Evolutionary conservation across 2,797 vertebrate species (phyloP), one percentile per base, ranked within the genome.

Genomic region (Ataeniobius toweri): DNA sequence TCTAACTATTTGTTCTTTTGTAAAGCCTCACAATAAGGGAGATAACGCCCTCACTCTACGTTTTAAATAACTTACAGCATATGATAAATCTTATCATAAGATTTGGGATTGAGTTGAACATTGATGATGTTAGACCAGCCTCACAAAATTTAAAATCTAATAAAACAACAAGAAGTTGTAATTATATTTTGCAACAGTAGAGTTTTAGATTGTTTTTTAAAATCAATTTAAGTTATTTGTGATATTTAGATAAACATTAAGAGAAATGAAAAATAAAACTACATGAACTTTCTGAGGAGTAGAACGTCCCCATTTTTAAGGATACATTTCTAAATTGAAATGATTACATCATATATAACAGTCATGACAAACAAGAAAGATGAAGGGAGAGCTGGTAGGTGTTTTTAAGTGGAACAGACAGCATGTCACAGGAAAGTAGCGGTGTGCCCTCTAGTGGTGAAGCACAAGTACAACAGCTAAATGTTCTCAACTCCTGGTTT

Each of bases 401-500:
- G 48, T 75, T 71, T 82, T 39, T 65, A 39, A 71, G 77, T 51
- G 55, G 68, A 68, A 69, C 0, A 3, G 72, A 75, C 82, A 75
- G 82, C 82, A 84, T 87, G 72, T 88, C 89, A 92, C 83, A 83
- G 72, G 81, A 65, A 87, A 91, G 94, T 89, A 86, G 80, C 71
- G 91, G 91, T 87, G 90, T 95, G 94, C 92, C 79, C 93, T 93
- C 95, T 96, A 93, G 93, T 95, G 95, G 94, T 80, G 75, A 83
- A 56, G 82, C 48, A 63, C 67, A 39, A 71, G 44, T 82, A 76
- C 74, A 90, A 74, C n/a, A 58, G 46, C 26, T 65, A 46, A 48
- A 51, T 73, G 41, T 70, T 55, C 8, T 50, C 26, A 1, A 63
- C 44, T 10, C 1, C 31, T 73, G 50, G 75, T 70, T 41, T 12